These are phyloP conservation scores for Cheilosia soror DNA, from an alignment of 2,888 invertebrate genomes.

Conservation along the genomic window DNA sequence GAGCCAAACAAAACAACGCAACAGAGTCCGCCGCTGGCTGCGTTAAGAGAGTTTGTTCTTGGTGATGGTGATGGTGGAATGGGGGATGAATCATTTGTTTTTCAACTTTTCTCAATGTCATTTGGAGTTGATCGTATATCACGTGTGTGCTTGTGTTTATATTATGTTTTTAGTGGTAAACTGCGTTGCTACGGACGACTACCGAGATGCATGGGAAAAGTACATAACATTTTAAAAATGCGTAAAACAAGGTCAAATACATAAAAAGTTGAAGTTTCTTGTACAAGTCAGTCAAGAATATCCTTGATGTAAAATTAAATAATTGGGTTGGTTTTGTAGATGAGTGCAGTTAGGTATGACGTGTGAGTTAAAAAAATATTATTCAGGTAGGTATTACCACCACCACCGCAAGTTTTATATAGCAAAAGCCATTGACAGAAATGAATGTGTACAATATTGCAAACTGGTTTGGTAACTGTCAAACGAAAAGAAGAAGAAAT, in stretches of 20 bases:
- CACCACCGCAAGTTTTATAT: neutral
- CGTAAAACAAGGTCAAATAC: conserved; percentile 56
- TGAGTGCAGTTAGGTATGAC: too few relatives aligned
- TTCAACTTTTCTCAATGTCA: conserved; percentile 71
- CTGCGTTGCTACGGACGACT: neutral
- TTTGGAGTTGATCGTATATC: conserved; percentile 60
- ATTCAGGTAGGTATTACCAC: neutral
- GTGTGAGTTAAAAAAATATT: neutral
- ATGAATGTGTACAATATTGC: conserved; percentile 15
- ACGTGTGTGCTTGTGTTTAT: conserved; percentile 32
- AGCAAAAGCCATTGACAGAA: neutral
- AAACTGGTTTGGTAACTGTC: conserved; percentile 8
- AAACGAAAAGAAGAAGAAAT: neutral
- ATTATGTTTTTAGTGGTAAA: conserved; percentile 18
- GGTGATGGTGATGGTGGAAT: conserved; percentile 55
- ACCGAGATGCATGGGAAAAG: conserved; percentile 34
- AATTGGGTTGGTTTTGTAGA: neutral
- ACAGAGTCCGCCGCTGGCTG: conserved; percentile 26
- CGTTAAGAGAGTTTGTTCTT: conserved; percentile 27
- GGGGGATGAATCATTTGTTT: conserved; percentile 68
- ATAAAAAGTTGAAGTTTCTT: conserved; percentile 15
- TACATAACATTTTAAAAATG: neutral
- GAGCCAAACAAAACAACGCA: conserved; percentile 8
- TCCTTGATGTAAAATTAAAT: neutral
- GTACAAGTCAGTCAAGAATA: neutral